Evolutionary conservation across 37 sponge, comb jelly and placozoan species (phyloP).

Genomic region (Theonella swinhoei): DNA sequence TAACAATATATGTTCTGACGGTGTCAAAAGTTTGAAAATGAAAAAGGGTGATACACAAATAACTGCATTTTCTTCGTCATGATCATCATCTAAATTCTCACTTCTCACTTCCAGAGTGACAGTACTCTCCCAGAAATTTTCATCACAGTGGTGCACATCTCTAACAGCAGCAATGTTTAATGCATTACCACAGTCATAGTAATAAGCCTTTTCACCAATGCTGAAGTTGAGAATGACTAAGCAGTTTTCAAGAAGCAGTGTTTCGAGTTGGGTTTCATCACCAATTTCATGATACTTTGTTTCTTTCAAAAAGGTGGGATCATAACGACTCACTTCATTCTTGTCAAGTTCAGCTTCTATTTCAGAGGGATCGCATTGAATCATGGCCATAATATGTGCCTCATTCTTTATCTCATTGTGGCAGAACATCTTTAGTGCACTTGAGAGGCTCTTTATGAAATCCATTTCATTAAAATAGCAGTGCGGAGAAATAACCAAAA

Average conservation of each 20-base stretch:
- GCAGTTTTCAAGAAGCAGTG: not conserved
- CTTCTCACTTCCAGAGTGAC: not conserved
- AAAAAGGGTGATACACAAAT: slow-evolving; percentile 14
- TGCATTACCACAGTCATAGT: too few relatives aligned
- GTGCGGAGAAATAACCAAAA: slow-evolving; percentile 46
- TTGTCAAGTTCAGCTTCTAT: slow-evolving; percentile 10
- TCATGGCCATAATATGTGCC: slow-evolving; percentile 19
- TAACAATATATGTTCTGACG: not conserved
- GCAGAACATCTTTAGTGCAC: not conserved
- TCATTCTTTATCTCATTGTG: slow-evolving; percentile 1
- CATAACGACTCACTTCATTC: slow-evolving; percentile 9
- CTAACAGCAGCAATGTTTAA: not conserved
- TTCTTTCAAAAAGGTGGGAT: not conserved
- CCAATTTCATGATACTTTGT: not conserved
- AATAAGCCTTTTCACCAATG: slow-evolving; percentile 23
- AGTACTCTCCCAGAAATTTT: not conserved
- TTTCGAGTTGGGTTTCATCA: not conserved
- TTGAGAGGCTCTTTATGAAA: slow-evolving; percentile 12
- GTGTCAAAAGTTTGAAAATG: slow-evolving; percentile 21
- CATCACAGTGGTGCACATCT: not conserved
- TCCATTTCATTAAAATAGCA: not conserved
- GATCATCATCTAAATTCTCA: not conserved
- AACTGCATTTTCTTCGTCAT: not conserved
- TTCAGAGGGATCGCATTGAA: slow-evolving; percentile 32
- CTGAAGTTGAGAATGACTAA: slow-evolving; percentile 38